These are phyloP conservation scores for Tinamus guttatus DNA, from an alignment of 2,113 vertebrate genomes.

Conservation along the genomic window DNA sequence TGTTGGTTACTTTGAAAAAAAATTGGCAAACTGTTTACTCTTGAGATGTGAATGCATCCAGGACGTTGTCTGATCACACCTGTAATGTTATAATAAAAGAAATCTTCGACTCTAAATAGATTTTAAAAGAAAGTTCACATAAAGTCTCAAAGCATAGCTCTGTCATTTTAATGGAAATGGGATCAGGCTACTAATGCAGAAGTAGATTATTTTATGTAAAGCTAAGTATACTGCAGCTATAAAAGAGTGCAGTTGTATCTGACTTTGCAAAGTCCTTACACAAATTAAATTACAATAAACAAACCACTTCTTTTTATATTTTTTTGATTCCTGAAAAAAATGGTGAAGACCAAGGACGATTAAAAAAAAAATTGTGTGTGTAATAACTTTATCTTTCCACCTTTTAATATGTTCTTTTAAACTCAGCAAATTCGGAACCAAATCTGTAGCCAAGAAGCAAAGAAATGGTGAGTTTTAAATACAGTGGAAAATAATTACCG, in stretches of 20 bases:
- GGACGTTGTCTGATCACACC: neutral
- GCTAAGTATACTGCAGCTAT: neutral
- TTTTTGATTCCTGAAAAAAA: slow-evolving; percentile 1
- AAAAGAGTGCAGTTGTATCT: neutral
- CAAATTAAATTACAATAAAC: neutral
- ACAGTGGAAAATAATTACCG: neutral
- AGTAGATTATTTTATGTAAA: neutral
- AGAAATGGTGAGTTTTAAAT: neutral
- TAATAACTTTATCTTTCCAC: neutral
- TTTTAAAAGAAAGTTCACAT: neutral
- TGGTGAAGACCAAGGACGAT: neutral
- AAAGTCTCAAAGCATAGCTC: neutral
- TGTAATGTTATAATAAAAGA: neutral
- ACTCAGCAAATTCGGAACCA: neutral
- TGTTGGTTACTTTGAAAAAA: neutral
- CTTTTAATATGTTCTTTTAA: neutral
- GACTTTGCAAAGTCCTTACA: neutral
- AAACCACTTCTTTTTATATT: neutral
- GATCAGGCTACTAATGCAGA: neutral
- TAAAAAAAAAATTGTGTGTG: no score
- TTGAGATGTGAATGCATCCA: neutral
- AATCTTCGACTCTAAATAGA: neutral
- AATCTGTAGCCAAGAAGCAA: neutral
- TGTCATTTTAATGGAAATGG: neutral
- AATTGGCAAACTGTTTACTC: neutral